Conservation (phyloP, 35 echinoderm and acorn worm species). For the Ophioderma brevispina region DNA sequence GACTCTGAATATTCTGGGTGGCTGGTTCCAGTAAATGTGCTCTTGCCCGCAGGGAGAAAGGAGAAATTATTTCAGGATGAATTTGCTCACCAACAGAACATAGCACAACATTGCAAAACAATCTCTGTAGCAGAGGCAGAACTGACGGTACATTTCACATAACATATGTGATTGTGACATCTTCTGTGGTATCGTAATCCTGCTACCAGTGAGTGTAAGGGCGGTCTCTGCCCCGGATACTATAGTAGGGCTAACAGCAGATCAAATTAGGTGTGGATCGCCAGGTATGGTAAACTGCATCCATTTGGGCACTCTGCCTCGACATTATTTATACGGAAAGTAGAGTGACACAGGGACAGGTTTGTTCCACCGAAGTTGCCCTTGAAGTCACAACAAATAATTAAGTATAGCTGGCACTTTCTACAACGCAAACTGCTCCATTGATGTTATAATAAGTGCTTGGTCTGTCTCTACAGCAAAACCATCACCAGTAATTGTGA, state of each 20-base stretch:
- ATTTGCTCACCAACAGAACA: constrained; percentile 76
- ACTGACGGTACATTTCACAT: constrained; percentile 48
- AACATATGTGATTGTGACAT: constrained; percentile 71
- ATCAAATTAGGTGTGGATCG: constrained; percentile 16
- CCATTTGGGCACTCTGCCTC: neutral
- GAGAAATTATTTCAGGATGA: constrained; percentile 23
- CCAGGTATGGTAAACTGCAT: neutral
- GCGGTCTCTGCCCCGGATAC: constrained; percentile 7
- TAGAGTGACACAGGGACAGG: neutral
- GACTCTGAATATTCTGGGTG: constrained; percentile 44
- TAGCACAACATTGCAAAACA: constrained; percentile 61
- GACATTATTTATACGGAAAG: neutral
- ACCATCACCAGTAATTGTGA: neutral
- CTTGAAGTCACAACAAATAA: constrained; percentile 37
- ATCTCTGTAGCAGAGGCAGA: constrained; percentile 19
- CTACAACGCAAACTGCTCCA: constrained; percentile 13
- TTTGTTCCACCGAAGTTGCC: neutral
- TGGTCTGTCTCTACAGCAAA: constrained; percentile 31
- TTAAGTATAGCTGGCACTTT: constrained; percentile 34
- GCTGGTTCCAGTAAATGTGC: constrained; percentile 17
- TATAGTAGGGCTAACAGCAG: neutral
- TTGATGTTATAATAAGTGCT: too few relatives aligned
- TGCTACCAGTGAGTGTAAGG: constrained; percentile 41
- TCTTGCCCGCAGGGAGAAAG: constrained; percentile 51
- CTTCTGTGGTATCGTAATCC: constrained; percentile 12